Evolutionary conservation across 2,888 invertebrate genomes (phyloP), one percentile per base, ranked within the genome.

Genomic region (Drosophila monieri): DNA sequence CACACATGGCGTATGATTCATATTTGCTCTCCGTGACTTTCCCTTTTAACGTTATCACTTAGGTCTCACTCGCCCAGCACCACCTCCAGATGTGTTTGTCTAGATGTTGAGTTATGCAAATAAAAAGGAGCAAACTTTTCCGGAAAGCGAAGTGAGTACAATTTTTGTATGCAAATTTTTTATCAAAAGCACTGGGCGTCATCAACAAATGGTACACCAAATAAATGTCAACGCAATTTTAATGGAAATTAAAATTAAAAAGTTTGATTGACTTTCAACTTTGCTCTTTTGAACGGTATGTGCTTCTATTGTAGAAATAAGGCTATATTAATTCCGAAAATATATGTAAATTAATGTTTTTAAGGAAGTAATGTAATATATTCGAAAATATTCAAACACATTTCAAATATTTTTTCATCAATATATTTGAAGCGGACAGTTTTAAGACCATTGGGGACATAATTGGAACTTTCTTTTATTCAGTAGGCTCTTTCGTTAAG

Each of bases 1-100:
- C 41, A 59, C 83, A 83, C 86, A 80, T 84, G 83, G 80, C 73
- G 76, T 71, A 85, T 84, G 86, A 86, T 77, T 80, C 70, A 83
- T 85, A 76, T 77, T 74, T 84, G 67, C 78, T 65, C 47, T 78
- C 48, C 78, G 80, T 83, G 86, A 73, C 55, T 73, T 72, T 75
- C 43, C 68, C 62, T 78, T 73, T 83, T 75, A 72, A 75, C 80
- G 78, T 48, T 54, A 61, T 59, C 47, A 53, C 68, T 44, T 51
- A 30, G 60, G 10, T 15, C 46, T 21, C 56, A 37, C 12, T 57
- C 37, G 44, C 39, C 21, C 2, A 25, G 27, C 18, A 48, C 30
- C 14, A 10, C 9, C 9, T 23, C 21, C 32, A 14, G 32, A 18
- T 51, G 23, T 65, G 53, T 55, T 62, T 76, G 64, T 59, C 71